These are phyloP conservation scores for Xyrichtys novacula DNA, from an alignment of 2,797 vertebrate species.

Conservation along the genomic window DNA sequence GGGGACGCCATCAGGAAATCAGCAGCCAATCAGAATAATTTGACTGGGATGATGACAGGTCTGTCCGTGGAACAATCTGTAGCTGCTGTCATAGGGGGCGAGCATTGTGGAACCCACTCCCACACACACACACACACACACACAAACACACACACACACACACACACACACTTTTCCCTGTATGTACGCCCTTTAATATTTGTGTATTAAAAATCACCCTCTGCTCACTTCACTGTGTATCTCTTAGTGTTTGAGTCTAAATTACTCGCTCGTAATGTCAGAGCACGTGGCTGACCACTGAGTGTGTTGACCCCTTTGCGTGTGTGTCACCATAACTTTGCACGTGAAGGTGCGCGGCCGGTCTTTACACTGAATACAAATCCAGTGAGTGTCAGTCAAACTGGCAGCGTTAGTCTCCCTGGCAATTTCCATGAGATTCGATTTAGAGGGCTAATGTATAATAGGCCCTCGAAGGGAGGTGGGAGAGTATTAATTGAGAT, in stretches of 20 bases:
- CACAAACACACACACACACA: conserved; percentile 17
- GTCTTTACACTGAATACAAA: conserved; percentile 62
- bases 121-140: conserved; percentile 23
- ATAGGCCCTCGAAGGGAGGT: conserved; percentile 75
- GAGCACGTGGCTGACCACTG: conserved; percentile 35
- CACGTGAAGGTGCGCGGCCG: conserved; percentile 46
- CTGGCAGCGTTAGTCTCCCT: conserved; percentile 69
- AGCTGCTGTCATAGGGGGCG: conserved; percentile 60
- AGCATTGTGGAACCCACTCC: conserved; percentile 59
- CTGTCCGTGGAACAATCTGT: conserved; percentile 70
- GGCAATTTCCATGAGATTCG: conserved; percentile 79
- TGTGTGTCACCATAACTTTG: conserved; percentile 41
- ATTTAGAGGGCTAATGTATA: conserved; percentile 81
- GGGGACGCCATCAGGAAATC: conserved; percentile 83
- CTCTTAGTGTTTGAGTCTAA: conserved; percentile 24
- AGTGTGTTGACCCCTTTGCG: conserved; percentile 2
- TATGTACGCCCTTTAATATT: conserved; percentile 44
- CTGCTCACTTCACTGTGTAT: conserved; percentile 2
- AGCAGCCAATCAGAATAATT: conserved; percentile 89
- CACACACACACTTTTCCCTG: conserved; percentile 9
- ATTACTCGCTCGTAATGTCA: conserved; percentile 18
- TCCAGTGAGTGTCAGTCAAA: conserved; percentile 74
- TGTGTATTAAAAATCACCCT: conserved; percentile 23
- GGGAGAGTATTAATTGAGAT: conserved; percentile 82
- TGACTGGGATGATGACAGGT: conserved; percentile 84